phyloP scores from a whole-genome alignment of 1,140 invertebrate species.

The Aphelenchoides besseyi region DNA sequence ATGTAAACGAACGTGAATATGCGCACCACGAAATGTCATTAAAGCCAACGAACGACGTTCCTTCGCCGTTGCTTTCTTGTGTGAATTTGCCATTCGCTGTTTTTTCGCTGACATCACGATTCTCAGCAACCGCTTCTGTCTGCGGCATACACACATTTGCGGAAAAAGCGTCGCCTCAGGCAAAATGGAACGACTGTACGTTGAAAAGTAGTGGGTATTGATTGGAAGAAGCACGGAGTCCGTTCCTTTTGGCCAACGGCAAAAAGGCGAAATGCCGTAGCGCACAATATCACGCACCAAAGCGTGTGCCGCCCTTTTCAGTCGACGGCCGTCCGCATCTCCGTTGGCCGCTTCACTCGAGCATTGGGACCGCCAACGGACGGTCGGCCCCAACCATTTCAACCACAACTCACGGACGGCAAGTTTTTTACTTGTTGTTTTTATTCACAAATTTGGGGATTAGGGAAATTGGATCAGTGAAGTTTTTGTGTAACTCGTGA shows the following conservation, averaged over 20 bases:
- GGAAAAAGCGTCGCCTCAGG: too few relatives aligned
- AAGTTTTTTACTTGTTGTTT: not conserved
- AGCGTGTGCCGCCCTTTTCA: not conserved
- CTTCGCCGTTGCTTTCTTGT: too few relatives aligned
- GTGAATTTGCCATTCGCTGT: too few relatives aligned
- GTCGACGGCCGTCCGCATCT: not conserved
- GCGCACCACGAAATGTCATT: too few relatives aligned
- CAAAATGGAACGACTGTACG: not conserved
- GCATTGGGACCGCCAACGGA: conserved; percentile 6
- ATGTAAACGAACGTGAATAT: too few relatives aligned
- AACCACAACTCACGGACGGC: not conserved
- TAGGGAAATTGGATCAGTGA: too few relatives aligned
- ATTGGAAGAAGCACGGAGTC: not conserved
- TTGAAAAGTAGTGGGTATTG: not conserved
- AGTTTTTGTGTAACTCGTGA: too few relatives aligned
- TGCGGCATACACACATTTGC: not conserved
- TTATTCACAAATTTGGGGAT: not conserved
- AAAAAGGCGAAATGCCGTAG: not conserved
- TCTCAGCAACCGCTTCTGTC: not conserved
- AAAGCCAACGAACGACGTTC: too few relatives aligned
- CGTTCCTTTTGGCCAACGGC: not conserved
- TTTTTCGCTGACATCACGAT: conserved; percentile 5
- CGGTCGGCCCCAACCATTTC: not conserved
- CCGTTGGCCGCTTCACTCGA: conserved; percentile 5
- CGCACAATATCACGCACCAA: not conserved